Conservation (phyloP, 2,113 vertebrate genomes). For the Phalacrocorax aristotelis region DNA sequence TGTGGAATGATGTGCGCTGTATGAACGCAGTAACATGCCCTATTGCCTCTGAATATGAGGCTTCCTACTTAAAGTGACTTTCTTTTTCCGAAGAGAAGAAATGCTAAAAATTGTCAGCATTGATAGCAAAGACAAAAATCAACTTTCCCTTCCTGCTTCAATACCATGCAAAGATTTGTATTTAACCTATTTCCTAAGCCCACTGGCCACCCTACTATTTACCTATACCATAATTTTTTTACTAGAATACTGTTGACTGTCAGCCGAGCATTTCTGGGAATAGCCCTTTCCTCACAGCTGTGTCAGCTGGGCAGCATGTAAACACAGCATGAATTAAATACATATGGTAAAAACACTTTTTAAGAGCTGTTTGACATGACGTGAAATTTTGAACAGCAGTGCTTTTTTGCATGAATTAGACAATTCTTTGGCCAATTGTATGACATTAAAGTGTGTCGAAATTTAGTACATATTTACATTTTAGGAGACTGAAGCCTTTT, state of each 20-base stretch:
- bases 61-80: neutral
- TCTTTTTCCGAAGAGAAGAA: neutral
- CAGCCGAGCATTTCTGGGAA: neutral
- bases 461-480: neutral
- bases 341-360: neutral
- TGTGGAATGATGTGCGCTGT: neutral
- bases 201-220: neutral
- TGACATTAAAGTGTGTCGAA: neutral
- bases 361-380: neutral
- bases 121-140: neutral
- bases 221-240: neutral
- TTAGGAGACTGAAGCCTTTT: neutral
- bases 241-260: neutral
- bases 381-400: neutral
- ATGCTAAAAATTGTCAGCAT: neutral
- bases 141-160: neutral
- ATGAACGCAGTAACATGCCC: neutral
- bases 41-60: neutral
- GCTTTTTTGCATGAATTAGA: neutral
- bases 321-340: neutral
- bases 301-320: neutral
- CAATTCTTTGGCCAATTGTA: neutral
- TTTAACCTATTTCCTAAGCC: neutral
- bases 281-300: neutral
- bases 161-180: neutral